Conservation (phyloP, 2,113 vertebrate genomes). For the Beaufortia kweichowensis region DNA sequence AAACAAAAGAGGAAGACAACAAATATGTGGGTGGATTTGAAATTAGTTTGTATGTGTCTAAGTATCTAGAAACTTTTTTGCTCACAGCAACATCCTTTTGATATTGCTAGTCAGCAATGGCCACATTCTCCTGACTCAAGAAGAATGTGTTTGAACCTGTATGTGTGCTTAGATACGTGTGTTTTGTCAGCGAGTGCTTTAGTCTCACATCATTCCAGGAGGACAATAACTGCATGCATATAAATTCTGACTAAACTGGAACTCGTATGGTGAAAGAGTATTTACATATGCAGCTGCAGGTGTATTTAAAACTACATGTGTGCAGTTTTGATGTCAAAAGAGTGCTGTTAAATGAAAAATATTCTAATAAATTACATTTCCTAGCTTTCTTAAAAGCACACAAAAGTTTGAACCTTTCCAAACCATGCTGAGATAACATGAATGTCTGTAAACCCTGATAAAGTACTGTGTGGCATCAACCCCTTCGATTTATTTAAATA, state of each 20-base stretch:
- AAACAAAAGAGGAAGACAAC: not conserved
- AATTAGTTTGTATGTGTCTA: no score
- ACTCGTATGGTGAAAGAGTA: not conserved
- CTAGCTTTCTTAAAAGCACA: no score
- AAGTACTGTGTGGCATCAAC: no score
- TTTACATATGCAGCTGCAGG: not conserved
- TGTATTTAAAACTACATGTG: not conserved
- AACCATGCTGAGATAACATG: no score
- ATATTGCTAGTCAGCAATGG: not conserved
- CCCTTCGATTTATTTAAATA: no score
- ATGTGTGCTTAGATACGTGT: constrained; percentile 28
- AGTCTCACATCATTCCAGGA: constrained; percentile 13
- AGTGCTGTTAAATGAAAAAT: not conserved
- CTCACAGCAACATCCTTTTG: no score
- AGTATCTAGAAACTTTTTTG: no score
- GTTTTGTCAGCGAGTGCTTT: not conserved
- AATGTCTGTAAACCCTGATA: no score
- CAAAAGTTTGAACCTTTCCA: no score
- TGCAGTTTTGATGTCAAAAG: no score
- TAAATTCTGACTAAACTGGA: not conserved
- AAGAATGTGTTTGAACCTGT: constrained; percentile 49
- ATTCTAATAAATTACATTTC: not conserved
- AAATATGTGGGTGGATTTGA: not conserved
- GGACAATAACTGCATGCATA: not conserved
- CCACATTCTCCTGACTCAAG: not conserved